phyloP scores from a whole-genome alignment of 1,140 invertebrate species.

The Drosophila triauraria region DNA sequence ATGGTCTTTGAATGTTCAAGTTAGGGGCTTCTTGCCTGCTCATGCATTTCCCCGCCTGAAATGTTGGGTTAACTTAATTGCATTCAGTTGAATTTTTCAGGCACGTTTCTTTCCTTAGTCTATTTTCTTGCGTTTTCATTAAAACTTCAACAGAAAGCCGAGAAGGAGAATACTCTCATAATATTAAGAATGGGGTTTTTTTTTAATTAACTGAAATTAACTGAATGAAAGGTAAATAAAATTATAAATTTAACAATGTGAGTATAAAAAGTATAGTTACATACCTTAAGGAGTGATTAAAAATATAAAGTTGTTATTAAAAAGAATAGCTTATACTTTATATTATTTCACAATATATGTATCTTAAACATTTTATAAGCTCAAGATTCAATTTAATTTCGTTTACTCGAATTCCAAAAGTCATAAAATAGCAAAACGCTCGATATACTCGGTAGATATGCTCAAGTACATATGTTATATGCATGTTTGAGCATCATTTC shows the following conservation, averaged over 20 bases:
- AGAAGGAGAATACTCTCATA: no score
- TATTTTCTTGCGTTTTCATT: background rate
- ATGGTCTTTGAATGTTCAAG: constrained; percentile 48
- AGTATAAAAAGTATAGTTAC: background rate
- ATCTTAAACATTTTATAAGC: background rate
- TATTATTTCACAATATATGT: background rate
- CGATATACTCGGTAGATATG: constrained; percentile 10
- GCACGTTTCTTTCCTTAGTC: background rate
- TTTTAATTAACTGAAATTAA: no score
- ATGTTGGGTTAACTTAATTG: background rate
- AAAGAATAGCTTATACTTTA: no score
- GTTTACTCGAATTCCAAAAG: background rate
- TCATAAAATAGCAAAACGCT: background rate
- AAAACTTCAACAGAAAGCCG: background rate
- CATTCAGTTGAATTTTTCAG: background rate
- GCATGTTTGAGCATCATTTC: constrained; percentile 41
- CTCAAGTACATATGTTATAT: constrained; percentile 35
- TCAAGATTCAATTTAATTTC: background rate
- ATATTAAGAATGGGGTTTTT: no score
- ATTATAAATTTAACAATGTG: background rate
- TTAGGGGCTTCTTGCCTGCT: constrained; percentile 3
- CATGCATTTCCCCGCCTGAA: constrained; percentile 17
- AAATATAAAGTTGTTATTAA: no score
- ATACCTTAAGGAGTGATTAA: no score
- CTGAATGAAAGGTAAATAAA: background rate